A percentile compares a stretch with the other conserved stretches of the same genome.
Evolutionary conservation across 2,888 invertebrate genomes (phyloP).

Genomic region (Diogma glabrata): DNA sequence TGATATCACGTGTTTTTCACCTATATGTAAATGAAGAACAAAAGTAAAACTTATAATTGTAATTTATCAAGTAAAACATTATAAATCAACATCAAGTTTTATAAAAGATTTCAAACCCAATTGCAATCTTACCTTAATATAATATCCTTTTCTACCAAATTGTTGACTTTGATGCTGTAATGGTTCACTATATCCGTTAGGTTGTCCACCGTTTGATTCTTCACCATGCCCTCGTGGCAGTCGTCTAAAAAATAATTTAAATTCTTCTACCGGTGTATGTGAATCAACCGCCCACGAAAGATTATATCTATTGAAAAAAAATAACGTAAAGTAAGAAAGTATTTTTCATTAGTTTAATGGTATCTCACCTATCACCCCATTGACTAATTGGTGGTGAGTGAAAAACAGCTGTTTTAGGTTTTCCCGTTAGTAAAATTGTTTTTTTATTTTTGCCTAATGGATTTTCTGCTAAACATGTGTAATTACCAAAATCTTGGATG

Average conservation of each 20-base stretch:
- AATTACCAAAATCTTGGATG: conserved; percentile 46
- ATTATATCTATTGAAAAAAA: no score
- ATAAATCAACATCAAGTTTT: no score
- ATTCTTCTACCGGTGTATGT: conserved; percentile 53
- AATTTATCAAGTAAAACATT: no score
- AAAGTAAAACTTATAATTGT: no score
- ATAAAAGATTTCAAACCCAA: no score
- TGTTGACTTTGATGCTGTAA: no score
- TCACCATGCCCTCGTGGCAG: conserved; percentile 38
- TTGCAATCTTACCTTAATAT: no score
- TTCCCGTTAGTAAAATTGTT: conserved; percentile 45
- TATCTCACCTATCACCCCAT: conserved; percentile 35
- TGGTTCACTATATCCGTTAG: no score
- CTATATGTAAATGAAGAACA: no score
- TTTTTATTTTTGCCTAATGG: conserved; percentile 43
- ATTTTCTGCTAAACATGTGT: conserved; percentile 49
- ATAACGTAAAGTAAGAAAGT: conserved; percentile 26
- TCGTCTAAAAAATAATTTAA: conserved; percentile 51
- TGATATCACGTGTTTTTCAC: no score
- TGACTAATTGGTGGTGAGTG: conserved; percentile 41
- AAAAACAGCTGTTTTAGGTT: conserved; percentile 43
- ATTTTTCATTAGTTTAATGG: not conserved
- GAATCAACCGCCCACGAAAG: conserved; percentile 58
- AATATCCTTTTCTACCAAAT: no score
- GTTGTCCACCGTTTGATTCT: no score